Conservation (phyloP, 1,140 invertebrate species). For the Atta cephalotes region DNA sequence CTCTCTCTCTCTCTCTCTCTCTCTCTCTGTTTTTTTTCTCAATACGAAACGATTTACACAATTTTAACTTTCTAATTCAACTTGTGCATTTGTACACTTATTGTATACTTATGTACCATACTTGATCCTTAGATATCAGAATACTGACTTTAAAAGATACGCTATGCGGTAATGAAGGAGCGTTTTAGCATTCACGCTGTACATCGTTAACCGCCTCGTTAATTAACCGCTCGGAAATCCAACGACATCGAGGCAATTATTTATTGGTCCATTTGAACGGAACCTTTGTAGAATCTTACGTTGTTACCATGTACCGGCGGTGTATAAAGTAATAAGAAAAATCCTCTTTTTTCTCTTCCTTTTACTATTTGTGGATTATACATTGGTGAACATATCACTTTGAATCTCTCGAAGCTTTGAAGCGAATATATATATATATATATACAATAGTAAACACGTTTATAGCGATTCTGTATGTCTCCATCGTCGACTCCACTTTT, state of each 20-base stretch:
- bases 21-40: neutral
- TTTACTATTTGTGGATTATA: slow-evolving; percentile 53
- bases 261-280: slow-evolving; percentile 65
- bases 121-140: neutral
- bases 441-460: slow-evolving; percentile 22
- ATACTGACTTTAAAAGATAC: slow-evolving; percentile 57
- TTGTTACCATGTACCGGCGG: neutral
- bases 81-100: neutral
- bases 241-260: slow-evolving; percentile 70
- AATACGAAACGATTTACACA: neutral
- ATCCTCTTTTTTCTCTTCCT: neutral
- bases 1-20: neutral
- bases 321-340: neutral
- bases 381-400: neutral
- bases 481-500: slow-evolving; percentile 58
- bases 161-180: slow-evolving; percentile 71
- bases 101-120: neutral
- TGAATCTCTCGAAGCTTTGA: slow-evolving; percentile 23
- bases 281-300: slow-evolving; percentile 52
- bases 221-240: slow-evolving; percentile 75
- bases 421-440: neutral
- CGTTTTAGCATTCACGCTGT: slow-evolving; percentile 71
- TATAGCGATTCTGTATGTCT: slow-evolving; percentile 58
- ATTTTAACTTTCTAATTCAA: slow-evolving; percentile 25
- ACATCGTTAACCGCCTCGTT: slow-evolving; percentile 74